phyloP scores from a whole-genome alignment of 1,140 invertebrate species.

The Parasteatoda tepidariorum region DNA sequence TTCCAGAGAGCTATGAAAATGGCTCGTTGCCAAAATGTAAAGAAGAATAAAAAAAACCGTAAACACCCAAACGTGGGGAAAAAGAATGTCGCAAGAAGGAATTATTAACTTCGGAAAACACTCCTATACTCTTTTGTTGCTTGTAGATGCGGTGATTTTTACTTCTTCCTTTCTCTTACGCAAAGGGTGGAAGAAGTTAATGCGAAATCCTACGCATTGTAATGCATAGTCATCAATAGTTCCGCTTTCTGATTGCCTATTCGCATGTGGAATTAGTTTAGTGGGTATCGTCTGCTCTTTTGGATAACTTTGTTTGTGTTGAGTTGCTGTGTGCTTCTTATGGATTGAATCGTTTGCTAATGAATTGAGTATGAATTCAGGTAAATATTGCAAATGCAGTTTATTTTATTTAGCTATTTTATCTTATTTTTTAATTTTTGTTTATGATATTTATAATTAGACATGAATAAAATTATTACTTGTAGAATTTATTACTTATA shows the following conservation, averaged over 20 bases:
- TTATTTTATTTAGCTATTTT: no score
- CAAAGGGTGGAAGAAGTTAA: neutral
- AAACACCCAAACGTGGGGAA: constrained; percentile 3
- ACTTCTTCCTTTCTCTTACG: neutral
- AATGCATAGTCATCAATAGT: constrained; percentile 3
- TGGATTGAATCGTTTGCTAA: no score
- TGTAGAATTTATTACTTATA: no score
- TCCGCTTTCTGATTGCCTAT: neutral
- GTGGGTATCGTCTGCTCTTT: no score
- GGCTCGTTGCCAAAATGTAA: neutral
- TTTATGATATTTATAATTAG: no score
- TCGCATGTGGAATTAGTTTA: neutral
- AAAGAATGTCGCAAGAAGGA: constrained; percentile 6
- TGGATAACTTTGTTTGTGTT: no score
- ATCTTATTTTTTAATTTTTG: no score
- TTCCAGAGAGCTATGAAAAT: no score
- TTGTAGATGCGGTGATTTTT: neutral
- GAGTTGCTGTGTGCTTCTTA: no score
- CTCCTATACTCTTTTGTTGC: neutral
- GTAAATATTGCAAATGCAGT: no score
- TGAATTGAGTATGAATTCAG: no score
- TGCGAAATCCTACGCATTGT: neutral
- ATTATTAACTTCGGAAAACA: neutral
- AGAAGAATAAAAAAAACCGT: neutral
- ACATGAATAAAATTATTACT: no score